Base-by-base conservation (phyloP, 2,113 vertebrate species). In the Apaloderma vittatum region DNA sequence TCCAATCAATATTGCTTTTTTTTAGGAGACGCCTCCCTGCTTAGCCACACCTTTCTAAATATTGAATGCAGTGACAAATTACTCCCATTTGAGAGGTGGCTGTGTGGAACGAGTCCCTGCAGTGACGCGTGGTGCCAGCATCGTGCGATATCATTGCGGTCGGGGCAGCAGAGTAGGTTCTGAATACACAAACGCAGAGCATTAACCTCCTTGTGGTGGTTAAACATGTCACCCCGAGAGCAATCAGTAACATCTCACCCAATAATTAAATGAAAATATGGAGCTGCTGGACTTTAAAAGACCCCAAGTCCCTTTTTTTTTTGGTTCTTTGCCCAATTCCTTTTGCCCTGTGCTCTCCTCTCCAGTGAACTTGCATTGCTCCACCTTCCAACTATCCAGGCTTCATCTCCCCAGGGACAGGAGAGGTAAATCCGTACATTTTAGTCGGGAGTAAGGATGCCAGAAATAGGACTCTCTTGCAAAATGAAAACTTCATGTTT, bases 61-160 rank as follows among this genome's bases (percentile, higher is more conserved):
- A 54, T 5, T 5, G 11, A 55, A 51, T 76, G 45, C 24, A 30
- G 5, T 34, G 7, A 46, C 72, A n/a, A 46, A 70, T 15, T 43
- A 17, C 37, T 43, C 23, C n/a, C 16, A 7, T 43, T 16, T 24
- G 54, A 11, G 46, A 65, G 54, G 52, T 19, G n/a, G 16, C 37
- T 13, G 66, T 9, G 4, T n/a, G 34, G 29, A 37, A 45, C 0
- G 0, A 36, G 32, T 57, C 21, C 54, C 23, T 65, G 65, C 2
- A 2, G 23, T 81, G 61, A 29, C 3, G 0, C 3, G 18, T 2
- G 0, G 21, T 24, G 36, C 46, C 46, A 15, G 3, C 0, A 0
- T 32, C 46, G 70, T 1, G 0, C 27, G 3, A 1, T 9, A 0
- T 63, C 24, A 22, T 18, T 2, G 0, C 46, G 66, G n/a, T 27